Percentiles rank a stretch among this genome's conserved stretches.
phyloP scores from a whole-genome alignment of 2,113 vertebrate species.

The Muscicapa adusta region DNA sequence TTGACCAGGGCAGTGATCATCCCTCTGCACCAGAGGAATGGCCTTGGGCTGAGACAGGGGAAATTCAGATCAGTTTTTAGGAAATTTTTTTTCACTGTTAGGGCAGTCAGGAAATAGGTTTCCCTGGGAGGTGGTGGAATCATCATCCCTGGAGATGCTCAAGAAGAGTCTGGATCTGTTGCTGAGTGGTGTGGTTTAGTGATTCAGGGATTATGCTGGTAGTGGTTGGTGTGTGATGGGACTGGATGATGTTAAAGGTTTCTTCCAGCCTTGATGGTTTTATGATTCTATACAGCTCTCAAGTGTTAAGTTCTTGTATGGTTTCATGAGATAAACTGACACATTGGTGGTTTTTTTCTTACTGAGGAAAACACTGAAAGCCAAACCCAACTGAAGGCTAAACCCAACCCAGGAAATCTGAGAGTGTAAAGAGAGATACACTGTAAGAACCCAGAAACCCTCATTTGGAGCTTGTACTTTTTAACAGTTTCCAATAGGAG shows the following conservation, averaged over 20 bases:
- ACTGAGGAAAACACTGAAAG: background rate
- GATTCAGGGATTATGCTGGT: background rate
- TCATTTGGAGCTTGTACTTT: background rate
- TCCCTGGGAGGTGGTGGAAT: background rate
- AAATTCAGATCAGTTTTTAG: background rate
- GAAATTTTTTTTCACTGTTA: background rate
- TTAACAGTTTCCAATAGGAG: background rate
- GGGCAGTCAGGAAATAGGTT: background rate
- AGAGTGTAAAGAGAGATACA: background rate
- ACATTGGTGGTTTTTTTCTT: background rate
- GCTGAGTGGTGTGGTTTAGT: background rate
- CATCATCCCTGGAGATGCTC: background rate
- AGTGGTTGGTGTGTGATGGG: rapidly evolving
- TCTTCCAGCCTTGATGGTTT: background rate
- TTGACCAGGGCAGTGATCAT: background rate
- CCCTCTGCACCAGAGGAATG: background rate
- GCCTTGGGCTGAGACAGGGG: rapidly evolving
- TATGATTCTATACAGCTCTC: background rate
- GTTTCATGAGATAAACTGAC: background rate
- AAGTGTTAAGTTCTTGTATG: background rate
- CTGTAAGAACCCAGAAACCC: background rate
- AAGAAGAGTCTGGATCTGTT: no score
- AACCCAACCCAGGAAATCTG: background rate
- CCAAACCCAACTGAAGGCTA: background rate
- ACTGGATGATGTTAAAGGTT: background rate